Evolutionary conservation across 2,113 vertebrate genomes (phyloP).

Genomic region (Misgurnus mizolepis): DNA sequence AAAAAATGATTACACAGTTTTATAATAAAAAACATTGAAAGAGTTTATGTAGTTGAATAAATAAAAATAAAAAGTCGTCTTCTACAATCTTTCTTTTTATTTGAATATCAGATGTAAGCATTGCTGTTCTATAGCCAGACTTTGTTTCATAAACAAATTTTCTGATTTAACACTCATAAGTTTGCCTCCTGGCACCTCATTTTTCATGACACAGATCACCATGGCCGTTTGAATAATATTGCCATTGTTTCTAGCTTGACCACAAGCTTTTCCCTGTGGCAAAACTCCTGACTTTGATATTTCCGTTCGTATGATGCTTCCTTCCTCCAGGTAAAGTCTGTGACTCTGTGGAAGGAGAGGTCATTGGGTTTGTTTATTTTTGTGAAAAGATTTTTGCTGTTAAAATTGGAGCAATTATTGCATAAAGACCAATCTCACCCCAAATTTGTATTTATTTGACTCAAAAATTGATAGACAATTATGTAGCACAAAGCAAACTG

Average conservation of each 20-base stretch:
- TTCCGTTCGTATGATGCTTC: slow-evolving; percentile 20
- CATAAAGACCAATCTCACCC: not conserved
- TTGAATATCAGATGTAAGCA: no score
- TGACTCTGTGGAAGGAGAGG: not conserved
- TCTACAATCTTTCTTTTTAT: no score
- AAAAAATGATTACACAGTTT: no score
- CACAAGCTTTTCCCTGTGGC: slow-evolving; percentile 14
- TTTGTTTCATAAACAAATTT: not conserved
- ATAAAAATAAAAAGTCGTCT: no score
- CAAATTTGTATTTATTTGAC: not conserved
- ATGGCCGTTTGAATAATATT: slow-evolving; percentile 28
- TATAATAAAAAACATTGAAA: no score
- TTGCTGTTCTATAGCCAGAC: no score
- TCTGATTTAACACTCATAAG: slow-evolving; percentile 18
- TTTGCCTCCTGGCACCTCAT: slow-evolving; percentile 6
- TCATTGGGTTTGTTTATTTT: not conserved
- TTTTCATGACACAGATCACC: slow-evolving; percentile 29
- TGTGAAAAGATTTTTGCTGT: not conserved
- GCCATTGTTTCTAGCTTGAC: slow-evolving; percentile 17
- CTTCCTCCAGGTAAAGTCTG: slow-evolving; percentile 8
- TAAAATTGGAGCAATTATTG: not conserved
- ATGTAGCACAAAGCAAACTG: not conserved
- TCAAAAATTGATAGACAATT: not conserved
- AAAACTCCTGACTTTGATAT: not conserved
- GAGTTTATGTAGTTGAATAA: no score